phyloP scores from a whole-genome alignment of 2,888 invertebrate species.

The Cosmia trapezina region DNA sequence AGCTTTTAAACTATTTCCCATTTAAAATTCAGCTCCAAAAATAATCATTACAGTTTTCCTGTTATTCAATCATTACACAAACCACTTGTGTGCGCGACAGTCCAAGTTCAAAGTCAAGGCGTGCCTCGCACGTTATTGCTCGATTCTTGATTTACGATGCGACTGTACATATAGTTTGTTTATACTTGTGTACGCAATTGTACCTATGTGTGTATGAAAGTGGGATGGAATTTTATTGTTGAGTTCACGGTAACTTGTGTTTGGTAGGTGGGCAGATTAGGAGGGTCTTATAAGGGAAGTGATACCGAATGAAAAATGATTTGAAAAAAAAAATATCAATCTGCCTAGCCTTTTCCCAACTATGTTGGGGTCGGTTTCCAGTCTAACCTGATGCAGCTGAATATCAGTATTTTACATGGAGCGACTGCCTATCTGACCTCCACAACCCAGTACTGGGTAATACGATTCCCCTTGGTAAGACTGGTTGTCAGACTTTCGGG shows the following conservation, averaged over 20 bases:
- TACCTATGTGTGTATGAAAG: slow-evolving; percentile 42
- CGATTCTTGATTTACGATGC: slow-evolving; percentile 79
- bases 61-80: slow-evolving; percentile 24
- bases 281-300: background rate
- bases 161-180: slow-evolving; percentile 62
- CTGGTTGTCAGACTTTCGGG: too few relatives aligned
- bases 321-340: too few relatives aligned
- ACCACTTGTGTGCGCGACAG: slow-evolving; percentile 69
- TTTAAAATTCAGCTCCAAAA: background rate
- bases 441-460: too few relatives aligned
- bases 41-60: slow-evolving; percentile 10
- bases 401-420: too few relatives aligned
- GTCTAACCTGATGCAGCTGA: too few relatives aligned
- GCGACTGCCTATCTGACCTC: too few relatives aligned
- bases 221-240: slow-evolving; percentile 54
- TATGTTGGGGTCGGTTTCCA: too few relatives aligned
- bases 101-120: slow-evolving; percentile 85
- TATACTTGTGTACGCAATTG: slow-evolving; percentile 46
- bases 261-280: background rate
- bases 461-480: too few relatives aligned
- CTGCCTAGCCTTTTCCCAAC: too few relatives aligned
- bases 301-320: too few relatives aligned
- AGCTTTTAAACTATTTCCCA: background rate
- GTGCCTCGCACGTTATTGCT: slow-evolving; percentile 75
- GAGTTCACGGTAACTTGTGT: slow-evolving; percentile 15